These are phyloP conservation scores for Drosophila helvetica DNA, from an alignment of 2,888 invertebrate genomes.

Conservation along the genomic window DNA sequence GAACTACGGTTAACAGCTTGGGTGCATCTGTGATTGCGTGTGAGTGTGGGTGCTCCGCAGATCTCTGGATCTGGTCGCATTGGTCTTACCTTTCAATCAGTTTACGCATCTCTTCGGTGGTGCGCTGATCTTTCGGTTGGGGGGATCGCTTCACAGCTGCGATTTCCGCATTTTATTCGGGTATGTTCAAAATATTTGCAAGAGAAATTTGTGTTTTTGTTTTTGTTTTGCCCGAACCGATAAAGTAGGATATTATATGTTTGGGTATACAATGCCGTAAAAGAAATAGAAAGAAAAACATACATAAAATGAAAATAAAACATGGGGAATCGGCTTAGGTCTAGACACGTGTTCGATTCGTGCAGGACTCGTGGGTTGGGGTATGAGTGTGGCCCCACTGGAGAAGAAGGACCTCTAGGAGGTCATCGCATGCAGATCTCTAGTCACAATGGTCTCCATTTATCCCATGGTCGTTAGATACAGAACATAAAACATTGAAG, in stretches of 20 bases:
- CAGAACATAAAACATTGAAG: constrained; percentile 61
- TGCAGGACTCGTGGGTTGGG: constrained; percentile 26
- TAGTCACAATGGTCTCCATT: constrained; percentile 40
- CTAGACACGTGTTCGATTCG: constrained; percentile 27
- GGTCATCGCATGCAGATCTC: constrained; percentile 53
- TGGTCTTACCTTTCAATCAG: constrained; percentile 95
- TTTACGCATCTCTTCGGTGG: constrained; percentile 98
- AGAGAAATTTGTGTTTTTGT: constrained; percentile 51
- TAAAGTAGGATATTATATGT: constrained; percentile 54
- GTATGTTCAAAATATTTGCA: constrained; percentile 41
- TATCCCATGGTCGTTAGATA: constrained; percentile 45
- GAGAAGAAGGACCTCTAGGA: neutral
- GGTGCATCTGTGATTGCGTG: constrained; percentile 11
- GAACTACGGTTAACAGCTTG: constrained; percentile 17
- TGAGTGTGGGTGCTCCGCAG: constrained; percentile 6
- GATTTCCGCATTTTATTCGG: constrained; percentile 42
- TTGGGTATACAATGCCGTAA: constrained; percentile 16
- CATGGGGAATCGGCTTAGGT: constrained; percentile 12
- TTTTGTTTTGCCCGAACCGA: constrained; percentile 48
- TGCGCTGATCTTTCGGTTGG: constrained; percentile 94
- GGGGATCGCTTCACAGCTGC: constrained; percentile 87
- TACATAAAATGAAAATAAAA: constrained; percentile 27
- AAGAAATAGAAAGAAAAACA: constrained; percentile 48
- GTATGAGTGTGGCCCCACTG: constrained; percentile 23
- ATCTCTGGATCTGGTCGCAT: constrained; percentile 17